Evolutionary conservation across 2,113 vertebrate species (phyloP).

Genomic region (Lophura nycthemera): DNA sequence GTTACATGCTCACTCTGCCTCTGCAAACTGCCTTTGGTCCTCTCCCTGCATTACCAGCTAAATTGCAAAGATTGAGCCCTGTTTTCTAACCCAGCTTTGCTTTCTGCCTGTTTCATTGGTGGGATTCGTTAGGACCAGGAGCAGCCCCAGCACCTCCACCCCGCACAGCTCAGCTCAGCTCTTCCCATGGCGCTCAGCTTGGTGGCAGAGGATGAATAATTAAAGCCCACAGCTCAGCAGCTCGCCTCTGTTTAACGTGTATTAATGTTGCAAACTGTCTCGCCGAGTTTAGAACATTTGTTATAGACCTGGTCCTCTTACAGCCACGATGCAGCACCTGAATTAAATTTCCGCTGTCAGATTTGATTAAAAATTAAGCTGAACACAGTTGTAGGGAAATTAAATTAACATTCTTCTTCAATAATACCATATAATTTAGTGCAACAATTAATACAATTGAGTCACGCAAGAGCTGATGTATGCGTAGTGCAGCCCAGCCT

Average conservation of each 20-base stretch:
- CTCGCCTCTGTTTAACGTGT: slow-evolving; percentile 54
- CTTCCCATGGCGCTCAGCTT: background rate
- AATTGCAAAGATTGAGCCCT: background rate
- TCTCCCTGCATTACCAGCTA: background rate
- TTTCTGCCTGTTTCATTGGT: background rate
- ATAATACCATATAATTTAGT: slow-evolving; percentile 77
- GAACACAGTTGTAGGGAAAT: slow-evolving; percentile 76
- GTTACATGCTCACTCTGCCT: fast-evolving
- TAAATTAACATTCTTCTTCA: slow-evolving; percentile 78
- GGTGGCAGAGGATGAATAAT: slow-evolving; percentile 64
- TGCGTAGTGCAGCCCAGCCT: background rate
- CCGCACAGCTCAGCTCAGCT: background rate
- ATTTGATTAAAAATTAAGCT: slow-evolving; percentile 81
- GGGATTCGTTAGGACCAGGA: background rate
- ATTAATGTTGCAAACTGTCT: slow-evolving; percentile 64
- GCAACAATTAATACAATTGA: slow-evolving; percentile 78
- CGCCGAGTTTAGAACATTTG: slow-evolving; percentile 29
- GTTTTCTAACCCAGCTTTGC: background rate
- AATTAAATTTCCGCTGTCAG: slow-evolving; percentile 81
- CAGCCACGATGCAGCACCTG: slow-evolving; percentile 68
- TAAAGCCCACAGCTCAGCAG: slow-evolving; percentile 59
- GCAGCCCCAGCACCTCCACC: background rate
- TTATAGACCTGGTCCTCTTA: slow-evolving; percentile 41
- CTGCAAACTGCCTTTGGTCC: background rate
- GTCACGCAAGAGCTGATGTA: slow-evolving; percentile 25